Conservation (phyloP, 2,888 invertebrate species). For the Trypoxylon attenuatum region DNA sequence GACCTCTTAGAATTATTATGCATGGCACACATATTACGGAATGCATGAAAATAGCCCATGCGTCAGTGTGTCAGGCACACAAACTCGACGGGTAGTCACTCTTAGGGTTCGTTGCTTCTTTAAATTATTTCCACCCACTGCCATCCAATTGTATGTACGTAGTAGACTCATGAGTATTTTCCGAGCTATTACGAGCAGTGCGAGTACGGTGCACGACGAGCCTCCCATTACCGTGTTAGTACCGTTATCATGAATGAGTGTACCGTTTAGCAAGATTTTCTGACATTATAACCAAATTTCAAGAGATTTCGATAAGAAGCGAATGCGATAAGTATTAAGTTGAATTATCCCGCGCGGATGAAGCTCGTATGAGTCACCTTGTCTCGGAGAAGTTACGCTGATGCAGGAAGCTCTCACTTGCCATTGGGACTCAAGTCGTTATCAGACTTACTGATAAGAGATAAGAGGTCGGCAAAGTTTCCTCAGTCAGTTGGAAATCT, state of each 20-base stretch:
- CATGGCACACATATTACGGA: constrained; percentile 54
- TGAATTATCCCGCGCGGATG: background rate
- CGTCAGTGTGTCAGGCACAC: constrained; percentile 48
- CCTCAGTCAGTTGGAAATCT: constrained; percentile 22
- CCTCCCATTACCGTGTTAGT: background rate
- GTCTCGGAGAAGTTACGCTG: background rate
- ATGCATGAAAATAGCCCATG: constrained; percentile 58
- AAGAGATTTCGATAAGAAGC: background rate
- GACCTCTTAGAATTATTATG: constrained; percentile 49
- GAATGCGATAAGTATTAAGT: background rate
- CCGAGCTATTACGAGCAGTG: constrained; percentile 12
- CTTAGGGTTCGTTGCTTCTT: constrained; percentile 44
- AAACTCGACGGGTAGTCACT: constrained; percentile 4
- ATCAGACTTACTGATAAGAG: constrained; percentile 52
- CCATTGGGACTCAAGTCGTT: constrained; percentile 47
- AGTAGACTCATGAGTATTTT: constrained; percentile 11
- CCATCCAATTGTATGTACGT: background rate
- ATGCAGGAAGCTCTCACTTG: constrained; percentile 6
- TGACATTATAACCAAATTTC: too few species aligned
- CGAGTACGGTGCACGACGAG: background rate
- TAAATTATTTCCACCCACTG: constrained; percentile 30
- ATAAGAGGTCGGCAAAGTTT: constrained; percentile 43
- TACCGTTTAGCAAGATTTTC: background rate
- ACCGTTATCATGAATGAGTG: background rate
- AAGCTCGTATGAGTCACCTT: background rate